Percentiles rank a stretch among this genome's conserved stretches.
Evolutionary conservation across 2,113 vertebrate species (phyloP).

Genomic region (Elephantulus edwardii): DNA sequence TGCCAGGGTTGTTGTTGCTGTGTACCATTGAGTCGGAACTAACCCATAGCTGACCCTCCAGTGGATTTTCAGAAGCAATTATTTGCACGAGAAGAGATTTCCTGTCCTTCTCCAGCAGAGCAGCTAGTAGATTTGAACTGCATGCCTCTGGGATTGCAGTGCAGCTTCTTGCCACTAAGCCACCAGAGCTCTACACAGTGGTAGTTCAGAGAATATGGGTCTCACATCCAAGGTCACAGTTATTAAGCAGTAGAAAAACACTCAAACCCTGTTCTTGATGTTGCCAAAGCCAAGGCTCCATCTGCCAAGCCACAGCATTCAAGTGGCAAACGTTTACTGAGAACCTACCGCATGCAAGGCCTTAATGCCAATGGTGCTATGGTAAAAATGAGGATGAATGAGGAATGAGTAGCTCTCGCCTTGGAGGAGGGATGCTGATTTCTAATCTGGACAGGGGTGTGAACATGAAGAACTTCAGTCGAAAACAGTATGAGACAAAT

Average conservation of each 20-base stretch:
- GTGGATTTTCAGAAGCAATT: too few species aligned
- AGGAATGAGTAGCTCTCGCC: neutral
- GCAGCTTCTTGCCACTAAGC: neutral
- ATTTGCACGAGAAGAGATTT: too few species aligned
- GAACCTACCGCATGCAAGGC: neutral
- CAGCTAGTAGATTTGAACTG: neutral
- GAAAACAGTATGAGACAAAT: neutral
- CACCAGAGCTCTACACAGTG: neutral
- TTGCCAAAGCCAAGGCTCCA: conserved; percentile 18
- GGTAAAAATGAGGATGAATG: neutral
- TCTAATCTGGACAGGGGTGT: neutral
- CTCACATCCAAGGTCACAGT: neutral
- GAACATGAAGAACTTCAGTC: neutral
- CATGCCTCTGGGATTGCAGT: too few species aligned
- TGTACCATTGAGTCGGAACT: too few species aligned
- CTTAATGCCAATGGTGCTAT: neutral
- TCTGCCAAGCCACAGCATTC: neutral
- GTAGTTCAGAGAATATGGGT: neutral
- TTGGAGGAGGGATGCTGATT: neutral
- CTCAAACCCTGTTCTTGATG: neutral
- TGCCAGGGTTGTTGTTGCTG: too few species aligned
- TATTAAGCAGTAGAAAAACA: neutral
- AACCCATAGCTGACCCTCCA: too few species aligned
- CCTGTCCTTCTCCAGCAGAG: neutral
- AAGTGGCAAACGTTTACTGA: neutral